A percentile compares a stretch with the other conserved stretches of the same genome.
Conservation (phyloP, 2,888 invertebrate genomes). For the Macrosoma leucophasiata region DNA sequence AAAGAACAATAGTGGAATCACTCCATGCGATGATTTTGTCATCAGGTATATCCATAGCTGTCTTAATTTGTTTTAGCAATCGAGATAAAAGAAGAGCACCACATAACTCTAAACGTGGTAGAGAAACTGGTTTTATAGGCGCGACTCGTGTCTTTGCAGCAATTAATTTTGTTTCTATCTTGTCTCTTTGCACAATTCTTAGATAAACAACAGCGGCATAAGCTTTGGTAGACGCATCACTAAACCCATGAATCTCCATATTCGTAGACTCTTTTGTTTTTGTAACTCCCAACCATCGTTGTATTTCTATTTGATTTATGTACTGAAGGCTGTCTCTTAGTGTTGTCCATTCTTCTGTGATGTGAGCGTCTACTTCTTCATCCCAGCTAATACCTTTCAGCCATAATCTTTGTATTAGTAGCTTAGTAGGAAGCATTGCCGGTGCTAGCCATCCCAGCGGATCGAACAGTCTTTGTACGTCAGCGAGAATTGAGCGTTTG, state of each 20-base stretch:
- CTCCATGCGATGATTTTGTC: too few species aligned
- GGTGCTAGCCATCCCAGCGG: constrained; percentile 29
- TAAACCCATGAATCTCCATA: constrained; percentile 14
- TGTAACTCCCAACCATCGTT: constrained; percentile 8
- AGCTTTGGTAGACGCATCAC: constrained; percentile 7
- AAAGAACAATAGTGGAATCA: constrained; percentile 4
- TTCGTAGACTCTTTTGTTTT: constrained; percentile 1
- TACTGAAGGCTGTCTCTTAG: constrained; percentile 12
- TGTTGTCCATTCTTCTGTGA: constrained; percentile 15
- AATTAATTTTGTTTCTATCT: constrained; percentile 14
- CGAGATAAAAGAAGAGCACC: constrained; percentile 22
- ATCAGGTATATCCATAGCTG: constrained; percentile 13
- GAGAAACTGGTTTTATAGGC: constrained; percentile 23
- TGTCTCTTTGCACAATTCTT: too few species aligned
- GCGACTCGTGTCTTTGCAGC: constrained; percentile 25
- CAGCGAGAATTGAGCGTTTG: constrained; percentile 26
- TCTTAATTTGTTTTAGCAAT: constrained; percentile 17
- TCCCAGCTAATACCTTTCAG: constrained; percentile 18
- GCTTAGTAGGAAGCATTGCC: constrained; percentile 13
- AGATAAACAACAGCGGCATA: constrained; percentile 5
- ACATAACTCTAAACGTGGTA: constrained; percentile 25
- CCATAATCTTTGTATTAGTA: constrained; percentile 24
- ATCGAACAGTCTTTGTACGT: constrained; percentile 21
- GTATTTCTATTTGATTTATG: constrained; percentile 5
- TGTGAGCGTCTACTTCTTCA: constrained; percentile 5